These are phyloP conservation scores for Oplegnathus fasciatus DNA, from an alignment of 2,113 vertebrate genomes.

Conservation along the genomic window DNA sequence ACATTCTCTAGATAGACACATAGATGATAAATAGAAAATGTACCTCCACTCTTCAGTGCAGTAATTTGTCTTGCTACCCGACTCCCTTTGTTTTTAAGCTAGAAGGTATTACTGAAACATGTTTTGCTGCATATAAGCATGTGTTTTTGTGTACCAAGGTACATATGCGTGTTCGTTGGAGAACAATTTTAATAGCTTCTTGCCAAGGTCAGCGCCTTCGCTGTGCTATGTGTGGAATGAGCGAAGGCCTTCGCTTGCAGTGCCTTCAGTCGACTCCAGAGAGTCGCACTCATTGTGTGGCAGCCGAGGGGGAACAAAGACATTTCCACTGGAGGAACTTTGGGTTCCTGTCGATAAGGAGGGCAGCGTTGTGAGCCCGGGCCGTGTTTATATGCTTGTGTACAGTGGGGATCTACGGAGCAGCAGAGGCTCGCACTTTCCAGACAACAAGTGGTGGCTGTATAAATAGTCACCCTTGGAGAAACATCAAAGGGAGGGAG, in stretches of 20 bases:
- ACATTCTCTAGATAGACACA: neutral
- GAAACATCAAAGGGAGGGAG: constrained; percentile 80
- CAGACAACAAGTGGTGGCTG: constrained; percentile 81
- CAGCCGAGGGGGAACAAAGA: constrained; percentile 83
- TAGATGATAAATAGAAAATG: neutral
- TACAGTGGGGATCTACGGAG: constrained; percentile 73
- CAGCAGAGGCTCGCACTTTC: constrained; percentile 72
- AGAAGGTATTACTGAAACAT: neutral
- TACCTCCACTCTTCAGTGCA: neutral
- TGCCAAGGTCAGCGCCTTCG: constrained; percentile 75
- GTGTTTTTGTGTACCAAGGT: constrained; percentile 55
- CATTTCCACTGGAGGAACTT: constrained; percentile 88
- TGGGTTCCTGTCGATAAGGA: constrained; percentile 88
- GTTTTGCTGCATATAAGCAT: constrained; percentile 29
- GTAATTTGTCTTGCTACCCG: neutral
- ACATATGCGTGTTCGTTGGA: constrained; percentile 11
- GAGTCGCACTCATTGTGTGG: constrained; percentile 85
- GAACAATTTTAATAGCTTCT: constrained; percentile 72
- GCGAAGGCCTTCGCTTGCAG: constrained; percentile 66
- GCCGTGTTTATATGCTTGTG: constrained; percentile 83
- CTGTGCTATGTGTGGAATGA: constrained; percentile 77
- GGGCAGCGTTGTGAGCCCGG: constrained; percentile 70
- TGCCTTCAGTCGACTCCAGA: constrained; percentile 82
- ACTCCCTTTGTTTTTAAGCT: constrained; percentile 33
- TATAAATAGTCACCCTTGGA: constrained; percentile 83